Percentiles rank a stretch among this genome's conserved stretches.
Conservation (phyloP, 2,113 vertebrate species). For the Sisor rabdophorus region DNA sequence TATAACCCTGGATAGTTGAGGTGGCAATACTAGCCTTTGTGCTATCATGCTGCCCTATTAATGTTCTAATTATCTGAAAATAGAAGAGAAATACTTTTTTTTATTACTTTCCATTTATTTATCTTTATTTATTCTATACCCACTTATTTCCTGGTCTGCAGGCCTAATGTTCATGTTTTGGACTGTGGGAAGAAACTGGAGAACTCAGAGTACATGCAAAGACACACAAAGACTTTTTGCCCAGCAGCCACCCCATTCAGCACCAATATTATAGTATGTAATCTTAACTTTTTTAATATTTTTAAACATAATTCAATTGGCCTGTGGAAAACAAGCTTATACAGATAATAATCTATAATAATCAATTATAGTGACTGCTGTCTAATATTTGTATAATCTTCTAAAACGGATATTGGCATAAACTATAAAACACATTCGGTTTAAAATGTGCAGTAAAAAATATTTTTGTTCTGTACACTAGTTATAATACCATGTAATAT, state of each 20-base stretch:
- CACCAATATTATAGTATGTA: background rate
- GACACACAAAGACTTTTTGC: no score
- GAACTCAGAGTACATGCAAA: no score
- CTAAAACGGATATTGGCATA: background rate
- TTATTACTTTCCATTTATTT: no score
- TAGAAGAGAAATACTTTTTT: no score
- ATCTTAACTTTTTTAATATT: background rate
- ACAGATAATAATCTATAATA: background rate
- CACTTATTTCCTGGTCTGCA: no score
- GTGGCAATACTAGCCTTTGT: background rate
- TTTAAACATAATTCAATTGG: background rate
- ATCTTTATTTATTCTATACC: no score
- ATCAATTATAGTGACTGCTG: background rate
- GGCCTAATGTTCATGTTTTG: no score
- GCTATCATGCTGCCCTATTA: background rate
- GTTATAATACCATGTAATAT: background rate
- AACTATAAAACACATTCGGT: background rate
- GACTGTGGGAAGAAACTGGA: no score
- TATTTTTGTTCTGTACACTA: constrained; percentile 1
- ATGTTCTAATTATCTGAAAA: background rate
- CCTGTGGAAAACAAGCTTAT: background rate
- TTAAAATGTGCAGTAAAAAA: constrained; percentile 4
- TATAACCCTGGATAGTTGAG: background rate
- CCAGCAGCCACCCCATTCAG: background rate
- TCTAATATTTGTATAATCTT: background rate